Base-by-base conservation (phyloP, 2,888 invertebrate species). In the Tupiocoris notatus region DNA sequence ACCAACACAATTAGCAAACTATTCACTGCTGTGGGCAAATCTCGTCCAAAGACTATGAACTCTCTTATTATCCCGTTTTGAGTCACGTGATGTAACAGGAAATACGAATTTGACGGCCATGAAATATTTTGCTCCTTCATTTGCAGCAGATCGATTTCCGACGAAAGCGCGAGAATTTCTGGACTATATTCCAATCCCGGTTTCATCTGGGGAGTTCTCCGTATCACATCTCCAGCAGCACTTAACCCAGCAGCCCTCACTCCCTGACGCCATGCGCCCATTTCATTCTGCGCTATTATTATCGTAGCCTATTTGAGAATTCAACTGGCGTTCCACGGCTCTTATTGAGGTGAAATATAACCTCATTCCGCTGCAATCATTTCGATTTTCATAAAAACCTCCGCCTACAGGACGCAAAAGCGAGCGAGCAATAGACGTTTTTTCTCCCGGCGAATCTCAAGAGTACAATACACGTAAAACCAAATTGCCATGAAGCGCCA, bases 331-430 rank as follows among this genome's bases (percentile, higher is more conserved):
- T 67, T 23, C 67, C 67, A 21, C 21, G 23, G 56, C 67, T 54
- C 56, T 67, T 67, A 67, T 67, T 67, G 67, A 21, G 67, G 67
- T 67, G 67, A 67, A 67, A 67, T 67, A 67, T 67, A 67, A 67
- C 67, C 67, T 67, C 67, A 67, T 67, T 67, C 67, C 67, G 56
- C 54, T 56, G 67, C 56, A 67, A 67, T 67, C 57, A 67, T 57
- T 67, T 67, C 67, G 22, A 67, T 67, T 67, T 67, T 67, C 67
- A 67, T 67, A 67, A 67, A 67, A 57, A 39, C 39, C 39, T 39
- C 39, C 39, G 39, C 39, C 39, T 39, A 39, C 39, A 3, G 39
- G 12, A 12, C 39, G 39, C 39, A 3, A 39, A 39, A 39, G 39
- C 39, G 39, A 39, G 39, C 3, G 39, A 39, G 39, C 39, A 12